phyloP scores from a whole-genome alignment of 1,140 invertebrate species.

The Neodiprion virginianus region DNA sequence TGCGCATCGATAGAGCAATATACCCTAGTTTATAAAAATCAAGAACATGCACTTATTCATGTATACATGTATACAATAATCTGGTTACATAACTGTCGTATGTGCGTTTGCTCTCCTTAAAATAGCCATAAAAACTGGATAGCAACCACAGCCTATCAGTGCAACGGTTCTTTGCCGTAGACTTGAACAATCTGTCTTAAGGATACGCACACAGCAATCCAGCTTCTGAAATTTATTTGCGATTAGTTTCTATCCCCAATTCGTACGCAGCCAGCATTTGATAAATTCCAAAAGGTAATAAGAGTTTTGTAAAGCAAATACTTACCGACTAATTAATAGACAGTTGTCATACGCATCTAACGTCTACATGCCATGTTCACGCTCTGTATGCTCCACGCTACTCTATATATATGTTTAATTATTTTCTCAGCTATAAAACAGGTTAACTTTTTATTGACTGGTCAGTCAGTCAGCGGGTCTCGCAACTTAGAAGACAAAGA shows the following conservation, averaged over 20 bases:
- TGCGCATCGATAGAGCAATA: background rate
- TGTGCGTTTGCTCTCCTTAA: background rate
- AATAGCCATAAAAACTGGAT: background rate
- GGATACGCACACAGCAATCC: no score
- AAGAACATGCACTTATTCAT: no score
- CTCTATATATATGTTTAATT: background rate
- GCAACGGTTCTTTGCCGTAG: no score
- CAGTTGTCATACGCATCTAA: background rate
- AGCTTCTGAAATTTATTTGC: no score
- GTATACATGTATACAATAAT: background rate
- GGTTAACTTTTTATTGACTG: background rate
- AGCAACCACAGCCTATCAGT: no score
- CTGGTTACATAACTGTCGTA: background rate
- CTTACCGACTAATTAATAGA: background rate
- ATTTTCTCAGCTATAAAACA: background rate
- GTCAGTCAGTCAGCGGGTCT: background rate
- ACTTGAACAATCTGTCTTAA: no score
- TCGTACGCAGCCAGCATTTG: no score
- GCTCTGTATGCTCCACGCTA: background rate
- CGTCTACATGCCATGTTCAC: background rate
- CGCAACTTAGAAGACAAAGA: background rate
- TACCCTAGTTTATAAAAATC: constrained; percentile 1
- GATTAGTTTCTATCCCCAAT: no score
- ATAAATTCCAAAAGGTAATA: no score
- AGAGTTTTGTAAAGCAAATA: no score